Evolutionary conservation across 2,113 vertebrate species (phyloP), one percentile per base, ranked within the genome.

Genomic region (Salminus brasiliensis): DNA sequence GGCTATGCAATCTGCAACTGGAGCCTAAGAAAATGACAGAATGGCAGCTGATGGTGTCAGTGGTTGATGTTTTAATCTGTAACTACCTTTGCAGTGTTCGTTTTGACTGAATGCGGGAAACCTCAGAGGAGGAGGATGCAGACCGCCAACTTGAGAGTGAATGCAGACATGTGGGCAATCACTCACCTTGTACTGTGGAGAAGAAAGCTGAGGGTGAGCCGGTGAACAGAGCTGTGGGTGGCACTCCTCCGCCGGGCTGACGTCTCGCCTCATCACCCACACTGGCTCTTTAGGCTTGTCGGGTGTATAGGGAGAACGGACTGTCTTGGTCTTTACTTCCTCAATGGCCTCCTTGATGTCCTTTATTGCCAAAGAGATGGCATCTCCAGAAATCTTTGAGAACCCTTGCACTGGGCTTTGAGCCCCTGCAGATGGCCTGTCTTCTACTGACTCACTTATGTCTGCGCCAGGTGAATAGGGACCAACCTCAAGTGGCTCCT

Each of bases 261-360:
- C 89, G 71, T 99, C 97, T 85, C 95, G 96, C 43, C 97, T 94
- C 97, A 97, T 99, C 84, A 99, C 97, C 97, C 97, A 99, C 68
- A 98, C 96, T 0, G 97, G 97, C 79, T 97, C 96, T 90, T 94
- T 94, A 6, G 95, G 95, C 73, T 95, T 94, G 86, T 98, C 96
- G 0, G 97, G 95, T 0, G 95, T 99, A 74, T 98, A 99, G 11
- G 97, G 97, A 30, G 97, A 98, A 81, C 96, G 96, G 57, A 99
- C 89, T 10, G 95, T 93, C 91, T 95, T 95, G 0, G 95, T 97
- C 91, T 98, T 99, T 87, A 98, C 97, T 85, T 98, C 97, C 86
- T 98, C 97, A 12, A 99, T 98, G 25, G 97, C 97, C 72, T 98
- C 97, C 78, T 94, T 97, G 85, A 99, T 99, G 91, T 98, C 96